phyloP scores from a whole-genome alignment of 2,888 invertebrate genomes.

The Emesis russula region DNA sequence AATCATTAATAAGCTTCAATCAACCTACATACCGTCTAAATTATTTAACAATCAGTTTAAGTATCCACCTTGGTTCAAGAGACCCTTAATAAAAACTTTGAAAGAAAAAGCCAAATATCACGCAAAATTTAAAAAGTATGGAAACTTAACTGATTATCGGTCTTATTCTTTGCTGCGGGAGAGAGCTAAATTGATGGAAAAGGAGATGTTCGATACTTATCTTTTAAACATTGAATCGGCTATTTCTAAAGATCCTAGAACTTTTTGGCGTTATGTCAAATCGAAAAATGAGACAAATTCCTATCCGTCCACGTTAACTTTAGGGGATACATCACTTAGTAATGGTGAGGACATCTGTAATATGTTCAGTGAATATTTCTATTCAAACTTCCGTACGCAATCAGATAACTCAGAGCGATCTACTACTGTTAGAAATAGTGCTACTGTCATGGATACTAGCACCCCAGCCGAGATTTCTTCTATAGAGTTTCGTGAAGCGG shows the following conservation, averaged over 20 bases:
- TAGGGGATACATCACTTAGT: neutral
- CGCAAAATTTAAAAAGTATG: conserved; percentile 1
- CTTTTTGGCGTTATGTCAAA: neutral
- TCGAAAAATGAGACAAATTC: neutral
- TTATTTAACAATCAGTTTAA: neutral
- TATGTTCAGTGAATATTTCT: neutral
- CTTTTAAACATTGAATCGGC: neutral
- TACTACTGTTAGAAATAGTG: neutral
- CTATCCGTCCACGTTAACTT: neutral
- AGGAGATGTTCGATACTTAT: neutral
- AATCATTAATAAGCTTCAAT: neutral
- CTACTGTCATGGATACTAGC: neutral
- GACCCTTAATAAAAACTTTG: conserved; percentile 1
- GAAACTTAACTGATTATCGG: neutral
- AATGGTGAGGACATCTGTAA: conserved; percentile 3
- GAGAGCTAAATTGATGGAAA: neutral
- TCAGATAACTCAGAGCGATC: neutral
- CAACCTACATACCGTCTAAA: neutral
- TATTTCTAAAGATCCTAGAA: neutral
- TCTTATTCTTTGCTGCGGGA: neutral
- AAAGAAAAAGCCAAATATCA: neutral
- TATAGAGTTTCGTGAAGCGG: neutral
- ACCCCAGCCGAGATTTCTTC: neutral
- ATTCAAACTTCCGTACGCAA: neutral
- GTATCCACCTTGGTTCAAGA: conserved; percentile 10